A percentile compares a stretch with the other conserved stretches of the same genome.
Evolutionary conservation across 2,888 invertebrate species (phyloP).

Genomic region (Catocala nupta): DNA sequence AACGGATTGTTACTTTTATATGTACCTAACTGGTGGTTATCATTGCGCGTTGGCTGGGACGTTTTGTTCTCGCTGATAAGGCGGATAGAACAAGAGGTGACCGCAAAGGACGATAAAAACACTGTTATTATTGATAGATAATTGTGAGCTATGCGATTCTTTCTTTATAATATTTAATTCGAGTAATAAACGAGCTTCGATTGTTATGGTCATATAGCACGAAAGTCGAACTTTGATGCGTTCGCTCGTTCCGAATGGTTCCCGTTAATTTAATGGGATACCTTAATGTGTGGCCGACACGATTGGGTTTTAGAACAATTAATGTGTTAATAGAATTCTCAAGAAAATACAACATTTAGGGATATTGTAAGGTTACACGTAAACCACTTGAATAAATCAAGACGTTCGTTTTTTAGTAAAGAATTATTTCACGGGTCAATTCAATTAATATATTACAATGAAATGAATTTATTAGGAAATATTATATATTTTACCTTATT

Average conservation of each 20-base stretch:
- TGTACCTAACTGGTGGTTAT: slow-evolving; percentile 57
- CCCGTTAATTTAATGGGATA: slow-evolving; percentile 78
- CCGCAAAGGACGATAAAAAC: slow-evolving; percentile 37
- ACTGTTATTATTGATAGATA: slow-evolving; percentile 49
- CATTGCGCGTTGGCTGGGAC: slow-evolving; percentile 34
- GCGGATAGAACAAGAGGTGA: slow-evolving; percentile 44
- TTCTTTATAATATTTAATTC: slow-evolving; percentile 68
- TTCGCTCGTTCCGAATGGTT: slow-evolving; percentile 58
- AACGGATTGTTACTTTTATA: slow-evolving; percentile 64
- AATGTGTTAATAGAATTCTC: slow-evolving; percentile 48
- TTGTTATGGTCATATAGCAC: slow-evolving; percentile 76
- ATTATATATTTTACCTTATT: no score
- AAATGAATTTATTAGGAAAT: no score
- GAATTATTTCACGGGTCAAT: slow-evolving; percentile 19
- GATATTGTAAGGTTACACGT: slow-evolving; percentile 31
- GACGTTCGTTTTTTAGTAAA: slow-evolving; percentile 16
- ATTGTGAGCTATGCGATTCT: slow-evolving; percentile 60
- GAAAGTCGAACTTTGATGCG: slow-evolving; percentile 61
- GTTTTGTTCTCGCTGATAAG: slow-evolving; percentile 45
- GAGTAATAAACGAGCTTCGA: slow-evolving; percentile 67
- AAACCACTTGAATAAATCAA: slow-evolving; percentile 27
- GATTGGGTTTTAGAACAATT: slow-evolving; percentile 60
- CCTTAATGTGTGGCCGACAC: slow-evolving; percentile 80
- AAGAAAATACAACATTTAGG: slow-evolving; percentile 34
- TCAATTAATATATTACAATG: background rate